phyloP scores from a whole-genome alignment of 2,113 vertebrate species.

The Dicrurus megarhynchus region DNA sequence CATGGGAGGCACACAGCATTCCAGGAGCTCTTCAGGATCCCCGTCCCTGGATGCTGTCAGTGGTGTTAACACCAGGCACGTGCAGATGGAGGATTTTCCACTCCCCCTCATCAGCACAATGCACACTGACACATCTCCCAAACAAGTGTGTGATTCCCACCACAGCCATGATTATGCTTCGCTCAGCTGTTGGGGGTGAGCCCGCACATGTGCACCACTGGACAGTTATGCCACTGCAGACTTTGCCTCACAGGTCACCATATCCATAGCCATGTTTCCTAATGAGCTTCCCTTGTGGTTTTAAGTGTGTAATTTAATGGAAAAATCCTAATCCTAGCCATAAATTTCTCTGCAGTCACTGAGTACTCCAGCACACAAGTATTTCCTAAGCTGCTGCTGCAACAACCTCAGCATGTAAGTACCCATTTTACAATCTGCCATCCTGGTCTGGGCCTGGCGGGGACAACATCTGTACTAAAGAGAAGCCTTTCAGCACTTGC shows the following conservation, averaged over 20 bases:
- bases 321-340: background rate
- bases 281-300: background rate
- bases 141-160: too few relatives aligned
- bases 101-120: background rate
- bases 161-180: background rate
- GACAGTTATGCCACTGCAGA: background rate
- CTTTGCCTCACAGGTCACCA: background rate
- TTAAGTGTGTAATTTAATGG: background rate
- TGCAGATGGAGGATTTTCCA: fast-evolving
- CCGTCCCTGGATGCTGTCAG: fast-evolving
- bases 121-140: background rate
- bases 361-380: background rate
- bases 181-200: background rate
- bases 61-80: background rate
- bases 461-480: background rate
- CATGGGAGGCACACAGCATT: background rate
- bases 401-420: background rate
- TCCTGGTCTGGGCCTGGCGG: too few relatives aligned
- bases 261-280: background rate
- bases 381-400: background rate
- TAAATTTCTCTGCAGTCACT: background rate
- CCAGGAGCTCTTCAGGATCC: background rate
- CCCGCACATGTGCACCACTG: background rate
- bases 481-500: background rate
- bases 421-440: background rate